Evolutionary conservation across 2,113 vertebrate species (phyloP), one percentile per base, ranked within the genome.

Genomic region (Regulus satrapa): DNA sequence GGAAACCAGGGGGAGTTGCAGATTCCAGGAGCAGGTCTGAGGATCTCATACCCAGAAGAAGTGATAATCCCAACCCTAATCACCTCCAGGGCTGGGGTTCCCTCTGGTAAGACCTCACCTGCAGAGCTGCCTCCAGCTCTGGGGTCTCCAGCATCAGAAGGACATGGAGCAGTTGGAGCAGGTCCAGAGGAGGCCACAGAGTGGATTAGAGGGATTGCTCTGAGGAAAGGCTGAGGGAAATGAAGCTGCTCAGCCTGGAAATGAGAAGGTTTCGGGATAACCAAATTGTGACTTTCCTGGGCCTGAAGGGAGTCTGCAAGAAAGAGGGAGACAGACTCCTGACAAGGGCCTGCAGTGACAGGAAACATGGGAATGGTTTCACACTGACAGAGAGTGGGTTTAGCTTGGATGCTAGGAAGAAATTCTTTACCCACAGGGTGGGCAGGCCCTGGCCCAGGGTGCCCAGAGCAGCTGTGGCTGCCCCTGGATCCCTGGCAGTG

Each of bases 81-180:
- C 69, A 31, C 14, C 38, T 45, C 17, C 40, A 15, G 54, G 52
- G 29, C 3, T 29, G 54, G 32, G 38, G 31, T 26, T 31, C 38
- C 1, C 19, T 25, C n/a, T 26, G 77, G 6, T 21, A 16, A 46
- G 61, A 21, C 34, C 56, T 7, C 55, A 68, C 2, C 54, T 45
- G 52, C 73, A 34, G 74, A 9, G 40, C 26, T 63, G 41, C 34
- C 71, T 28, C 49, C 85, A 56, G 36, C 59, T 12, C 45, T 3
- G 18, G 23, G 28, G 12, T n/a, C 23, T 32, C 15, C 32, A 51
- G 0, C 2, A 1, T 0, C 19, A 26, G 40, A 4, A 48, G 43
- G 45, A 64, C 21, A 5, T 11, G 67, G 49, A 73, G 1, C 14
- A 43, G 21, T 2, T 56, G 67, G 32, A 66, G 59, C 12, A 8